Base-by-base conservation (phyloP, 2,113 vertebrate genomes). In the Carettochelys insculpta region DNA sequence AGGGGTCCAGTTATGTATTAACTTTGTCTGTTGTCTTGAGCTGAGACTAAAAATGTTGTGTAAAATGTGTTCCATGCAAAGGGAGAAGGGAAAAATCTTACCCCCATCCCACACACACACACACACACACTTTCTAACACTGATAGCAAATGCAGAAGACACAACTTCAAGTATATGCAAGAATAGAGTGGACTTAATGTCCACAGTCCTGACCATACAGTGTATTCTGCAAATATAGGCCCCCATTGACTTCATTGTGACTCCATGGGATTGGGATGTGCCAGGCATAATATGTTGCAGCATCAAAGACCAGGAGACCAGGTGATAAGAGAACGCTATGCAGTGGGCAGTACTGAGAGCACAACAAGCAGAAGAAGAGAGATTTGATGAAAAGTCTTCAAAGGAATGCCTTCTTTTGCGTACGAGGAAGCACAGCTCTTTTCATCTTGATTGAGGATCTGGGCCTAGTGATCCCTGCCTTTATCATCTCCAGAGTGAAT, bases 391-490 rank as follows among this genome's bases (percentile, higher is more conserved):
- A 81, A 11, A 68, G 61, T 68, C 82, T 84, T 58, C 78, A 86
- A 31, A 86, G 71, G 87, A 41, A 71, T n/a, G 38, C n/a, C 31
- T 88, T 47, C 29, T 84, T 54, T 48, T 76, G 89, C 54, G 85
- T 84, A 82, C 25, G 86, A 81, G 82, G 89, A 29, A 77, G 38
- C 3, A 31, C 51, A 53, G 5, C 38, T 87, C n/a, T 83, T 94
- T 95, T 90, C 48, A 87, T 76, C 86, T 91, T 71, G 54, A 80
- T 77, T 89, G 75, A 86, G 77, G 78, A 82, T 89, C 53, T 87
- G 7, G 78, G 89, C 38, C 45, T 48, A 24, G 25, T 92, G 85
- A 77, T 77, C 81, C 75, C 48, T 45, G 76, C 82, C 47, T 94
- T 83, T 16, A 68, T 25, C 2, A 6, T 83, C 76, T 93, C 78